phyloP scores from a whole-genome alignment of 2,888 invertebrate genomes.

The Aethes cnicana region DNA sequence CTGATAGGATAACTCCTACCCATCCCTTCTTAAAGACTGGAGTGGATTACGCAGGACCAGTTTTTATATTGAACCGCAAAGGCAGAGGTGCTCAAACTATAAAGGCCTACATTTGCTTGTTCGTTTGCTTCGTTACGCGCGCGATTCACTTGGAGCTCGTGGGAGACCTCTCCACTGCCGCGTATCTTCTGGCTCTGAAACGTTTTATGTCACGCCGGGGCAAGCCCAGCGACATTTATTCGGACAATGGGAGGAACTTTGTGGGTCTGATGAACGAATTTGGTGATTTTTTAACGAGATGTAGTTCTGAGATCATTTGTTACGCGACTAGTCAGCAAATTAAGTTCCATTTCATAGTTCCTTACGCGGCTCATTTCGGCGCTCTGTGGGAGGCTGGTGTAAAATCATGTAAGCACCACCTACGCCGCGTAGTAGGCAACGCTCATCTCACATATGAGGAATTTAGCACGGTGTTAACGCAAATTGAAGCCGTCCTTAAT shows the following conservation, averaged over 20 bases:
- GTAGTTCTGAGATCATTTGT: not conserved
- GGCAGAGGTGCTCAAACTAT: constrained; percentile 34
- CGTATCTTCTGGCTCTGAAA: constrained; percentile 35
- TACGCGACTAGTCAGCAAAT: not conserved
- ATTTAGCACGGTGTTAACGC: constrained; percentile 25
- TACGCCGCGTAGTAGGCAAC: constrained; percentile 12
- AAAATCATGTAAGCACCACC: constrained; percentile 1
- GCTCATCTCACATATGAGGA: too few relatives aligned
- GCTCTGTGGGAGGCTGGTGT: constrained; percentile 1
- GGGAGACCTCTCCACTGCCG: constrained; percentile 31
- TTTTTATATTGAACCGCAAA: constrained; percentile 34
- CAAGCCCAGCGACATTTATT: constrained; percentile 37
- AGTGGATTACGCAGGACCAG: constrained; percentile 39
- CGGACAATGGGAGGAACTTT: constrained; percentile 36
- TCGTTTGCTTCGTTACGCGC: constrained; percentile 39
- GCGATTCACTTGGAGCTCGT: constrained; percentile 38
- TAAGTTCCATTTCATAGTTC: not conserved
- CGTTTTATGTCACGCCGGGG: constrained; percentile 37
- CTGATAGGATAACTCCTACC: constrained; percentile 32
- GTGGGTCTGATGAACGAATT: constrained; percentile 34
- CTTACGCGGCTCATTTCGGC: constrained; percentile 9
- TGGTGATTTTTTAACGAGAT: constrained; percentile 27
- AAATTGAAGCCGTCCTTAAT: constrained; percentile 25
- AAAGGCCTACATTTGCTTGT: constrained; percentile 38
- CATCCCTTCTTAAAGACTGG: constrained; percentile 36